Evolutionary conservation across 1,140 invertebrate species (phyloP).

Genomic region (Drosophila watanabei): DNA sequence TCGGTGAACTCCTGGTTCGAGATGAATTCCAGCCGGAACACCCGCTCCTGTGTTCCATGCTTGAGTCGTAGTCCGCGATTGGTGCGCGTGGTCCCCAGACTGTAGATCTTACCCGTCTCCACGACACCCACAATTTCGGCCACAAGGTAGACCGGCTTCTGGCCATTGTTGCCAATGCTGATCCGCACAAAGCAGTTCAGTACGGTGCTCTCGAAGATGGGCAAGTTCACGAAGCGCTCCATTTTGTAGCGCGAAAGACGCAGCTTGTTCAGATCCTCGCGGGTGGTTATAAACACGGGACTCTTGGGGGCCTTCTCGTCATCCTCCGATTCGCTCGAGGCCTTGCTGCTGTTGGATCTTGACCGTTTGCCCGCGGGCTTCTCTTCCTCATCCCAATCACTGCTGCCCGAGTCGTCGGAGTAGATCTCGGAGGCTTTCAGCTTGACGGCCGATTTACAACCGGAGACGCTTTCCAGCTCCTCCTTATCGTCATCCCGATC

Average conservation of each 20-base stretch:
- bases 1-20: conserved; percentile 98
- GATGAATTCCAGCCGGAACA: conserved; percentile 98
- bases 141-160: conserved; percentile 95
- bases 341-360: conserved; percentile 86
- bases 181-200: conserved; percentile 98
- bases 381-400: conserved; percentile 85
- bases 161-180: conserved; percentile 95
- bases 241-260: conserved; percentile 96
- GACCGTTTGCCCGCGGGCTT: conserved; percentile 86
- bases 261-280: conserved; percentile 95
- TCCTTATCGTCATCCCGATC: conserved; percentile 90
- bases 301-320: conserved; percentile 86
- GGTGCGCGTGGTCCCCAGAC: conserved; percentile 95
- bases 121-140: conserved; percentile 98
- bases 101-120: conserved; percentile 97
- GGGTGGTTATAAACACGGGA: conserved; percentile 89
- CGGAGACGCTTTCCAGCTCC: conserved; percentile 86
- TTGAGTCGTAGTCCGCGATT: conserved; percentile 94
- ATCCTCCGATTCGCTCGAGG: conserved; percentile 86
- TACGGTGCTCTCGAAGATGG: conserved; percentile 96
- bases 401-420: conserved; percentile 96
- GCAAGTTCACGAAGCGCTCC: conserved; percentile 97
- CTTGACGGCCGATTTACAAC: conserved; percentile 87
- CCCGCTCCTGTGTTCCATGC: conserved; percentile 95
- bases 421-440: conserved; percentile 98